Evolutionary conservation across 2,888 invertebrate species (phyloP).

Genomic region (Petrolisthes cinctipes): DNA sequence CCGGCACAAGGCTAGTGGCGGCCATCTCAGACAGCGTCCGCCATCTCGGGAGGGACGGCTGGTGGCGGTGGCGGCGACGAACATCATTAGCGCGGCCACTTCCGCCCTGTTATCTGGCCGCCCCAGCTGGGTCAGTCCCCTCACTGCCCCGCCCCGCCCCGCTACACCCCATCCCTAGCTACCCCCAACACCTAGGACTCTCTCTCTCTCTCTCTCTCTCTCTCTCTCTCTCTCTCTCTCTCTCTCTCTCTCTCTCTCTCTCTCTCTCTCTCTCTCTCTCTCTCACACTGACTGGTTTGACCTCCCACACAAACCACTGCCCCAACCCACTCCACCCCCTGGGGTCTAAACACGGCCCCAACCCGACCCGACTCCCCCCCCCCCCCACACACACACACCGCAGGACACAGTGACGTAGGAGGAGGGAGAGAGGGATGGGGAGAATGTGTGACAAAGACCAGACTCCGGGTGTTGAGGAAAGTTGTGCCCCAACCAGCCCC

Average conservation of each 20-base stretch:
- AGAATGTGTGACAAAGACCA: background rate
- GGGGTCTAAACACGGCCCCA: too few relatives aligned
- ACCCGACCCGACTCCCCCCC: background rate
- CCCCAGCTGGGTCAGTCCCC: background rate
- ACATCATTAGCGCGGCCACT: conserved; percentile 32
- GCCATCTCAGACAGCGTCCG: background rate
- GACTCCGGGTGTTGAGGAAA: background rate
- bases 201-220: background rate
- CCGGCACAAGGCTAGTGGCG: background rate
- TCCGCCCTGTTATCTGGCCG: conserved; percentile 26
- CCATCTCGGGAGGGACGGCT: background rate
- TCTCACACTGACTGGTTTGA: background rate
- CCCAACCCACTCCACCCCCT: too few relatives aligned
- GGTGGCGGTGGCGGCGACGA: background rate
- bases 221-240: background rate
- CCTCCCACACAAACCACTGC: too few relatives aligned
- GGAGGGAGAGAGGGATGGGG: background rate
- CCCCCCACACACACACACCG: background rate
- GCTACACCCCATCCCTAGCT: background rate
- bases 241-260: background rate
- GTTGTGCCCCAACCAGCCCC: background rate
- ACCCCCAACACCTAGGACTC: background rate
- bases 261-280: background rate
- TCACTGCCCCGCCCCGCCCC: background rate
- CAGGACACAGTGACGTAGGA: background rate